Conservation (phyloP, 2,113 vertebrate genomes). For the Macrotis lagotis region DNA sequence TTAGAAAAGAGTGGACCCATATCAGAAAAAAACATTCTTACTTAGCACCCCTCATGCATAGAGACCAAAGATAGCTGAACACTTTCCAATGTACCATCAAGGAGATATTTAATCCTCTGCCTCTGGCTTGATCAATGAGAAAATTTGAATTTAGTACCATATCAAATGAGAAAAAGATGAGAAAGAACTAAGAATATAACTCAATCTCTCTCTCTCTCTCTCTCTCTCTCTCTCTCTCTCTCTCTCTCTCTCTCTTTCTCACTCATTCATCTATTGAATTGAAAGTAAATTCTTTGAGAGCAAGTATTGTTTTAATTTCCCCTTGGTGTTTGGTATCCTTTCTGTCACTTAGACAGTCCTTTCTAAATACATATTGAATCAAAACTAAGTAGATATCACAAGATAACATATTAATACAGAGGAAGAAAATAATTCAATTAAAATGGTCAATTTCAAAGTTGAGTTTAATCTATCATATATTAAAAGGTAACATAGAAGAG, state of each 20-base stretch:
- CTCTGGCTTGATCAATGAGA: background rate
- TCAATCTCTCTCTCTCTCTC: background rate
- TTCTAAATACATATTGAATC: background rate
- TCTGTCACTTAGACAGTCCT: background rate
- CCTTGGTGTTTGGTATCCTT: background rate
- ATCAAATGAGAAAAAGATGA: background rate
- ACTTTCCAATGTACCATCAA: background rate
- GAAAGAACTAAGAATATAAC: background rate
- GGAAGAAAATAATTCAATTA: background rate
- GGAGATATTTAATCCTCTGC: background rate
- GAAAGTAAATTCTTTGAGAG: background rate
- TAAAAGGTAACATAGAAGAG: background rate
- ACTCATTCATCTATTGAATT: background rate
- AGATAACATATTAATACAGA: background rate
- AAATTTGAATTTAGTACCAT: background rate
- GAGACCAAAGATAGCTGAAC: slow-evolving; percentile 31
- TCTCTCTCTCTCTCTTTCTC: background rate
- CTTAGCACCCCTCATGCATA: slow-evolving; percentile 41
- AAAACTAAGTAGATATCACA: background rate
- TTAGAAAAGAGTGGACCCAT: slow-evolving; percentile 24
- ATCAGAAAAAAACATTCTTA: slow-evolving; percentile 46
- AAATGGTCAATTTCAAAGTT: background rate
- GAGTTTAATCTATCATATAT: background rate
- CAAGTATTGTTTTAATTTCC: background rate
- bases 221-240: background rate